A percentile compares a stretch with the other conserved stretches of the same genome.
phyloP scores from a whole-genome alignment of 1,140 invertebrate species.

The Luehdorfia chinensis region DNA sequence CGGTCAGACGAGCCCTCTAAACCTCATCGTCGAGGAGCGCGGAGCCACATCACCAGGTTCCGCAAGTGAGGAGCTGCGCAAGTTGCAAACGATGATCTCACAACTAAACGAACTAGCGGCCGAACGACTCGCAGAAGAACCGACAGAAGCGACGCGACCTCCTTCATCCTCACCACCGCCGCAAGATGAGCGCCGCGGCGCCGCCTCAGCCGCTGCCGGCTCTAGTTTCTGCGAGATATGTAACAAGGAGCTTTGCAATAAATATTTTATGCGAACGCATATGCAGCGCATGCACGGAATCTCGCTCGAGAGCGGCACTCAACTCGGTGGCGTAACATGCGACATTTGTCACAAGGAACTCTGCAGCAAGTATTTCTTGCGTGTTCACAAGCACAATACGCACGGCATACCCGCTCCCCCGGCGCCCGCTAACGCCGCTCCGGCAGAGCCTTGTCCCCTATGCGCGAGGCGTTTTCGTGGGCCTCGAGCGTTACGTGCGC shows the following conservation, averaged over 20 bases:
- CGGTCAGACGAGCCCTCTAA: constrained; percentile 69
- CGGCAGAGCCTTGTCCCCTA: constrained; percentile 85
- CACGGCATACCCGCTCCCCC: constrained; percentile 89
- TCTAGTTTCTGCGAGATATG: constrained; percentile 99
- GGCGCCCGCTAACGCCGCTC: constrained; percentile 74
- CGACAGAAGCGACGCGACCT: constrained; percentile 57
- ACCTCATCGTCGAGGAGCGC: constrained; percentile 73
- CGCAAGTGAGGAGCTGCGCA: constrained; percentile 88
- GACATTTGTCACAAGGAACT: constrained; percentile 98
- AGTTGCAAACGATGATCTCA: constrained; percentile 93
- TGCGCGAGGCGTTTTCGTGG: constrained; percentile 93
- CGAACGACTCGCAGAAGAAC: constrained; percentile 75
- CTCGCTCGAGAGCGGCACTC: constrained; percentile 93
- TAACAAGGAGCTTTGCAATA: constrained; percentile 99
- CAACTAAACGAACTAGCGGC: constrained; percentile 89
- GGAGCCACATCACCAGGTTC: constrained; percentile 73
- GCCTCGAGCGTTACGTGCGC: constrained; percentile 92
- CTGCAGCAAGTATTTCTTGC: constrained; percentile 97
- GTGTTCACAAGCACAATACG: constrained; percentile 98
- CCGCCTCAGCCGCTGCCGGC: constrained; percentile 76
- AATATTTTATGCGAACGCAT: constrained; percentile 99
- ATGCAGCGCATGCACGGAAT: constrained; percentile 99
- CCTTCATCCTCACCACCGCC: constrained; percentile 58
- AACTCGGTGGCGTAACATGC: constrained; percentile 95
- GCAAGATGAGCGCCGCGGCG: constrained; percentile 49